Conservation (phyloP, 2,888 invertebrate genomes). For the Drosophila putrida region DNA sequence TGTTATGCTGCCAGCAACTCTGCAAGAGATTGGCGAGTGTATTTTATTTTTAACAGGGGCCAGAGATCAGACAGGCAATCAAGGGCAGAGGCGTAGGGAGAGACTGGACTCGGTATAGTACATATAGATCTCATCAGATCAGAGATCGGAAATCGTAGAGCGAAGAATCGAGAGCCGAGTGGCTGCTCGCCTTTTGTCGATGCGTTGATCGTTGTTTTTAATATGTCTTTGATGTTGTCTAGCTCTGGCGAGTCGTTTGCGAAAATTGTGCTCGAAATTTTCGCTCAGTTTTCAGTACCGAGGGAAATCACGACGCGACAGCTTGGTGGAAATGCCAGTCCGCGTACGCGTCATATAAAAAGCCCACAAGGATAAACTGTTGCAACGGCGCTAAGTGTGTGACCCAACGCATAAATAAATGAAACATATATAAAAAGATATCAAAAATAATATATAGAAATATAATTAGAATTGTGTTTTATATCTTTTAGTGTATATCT, state of each 20-base stretch:
- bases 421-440: conserved; percentile 15
- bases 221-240: conserved; percentile 74
- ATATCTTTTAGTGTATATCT: conserved; percentile 29
- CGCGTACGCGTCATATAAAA: conserved; percentile 45
- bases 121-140: conserved; percentile 12
- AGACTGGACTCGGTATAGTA: conserved; percentile 20
- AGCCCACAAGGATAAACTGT: conserved; percentile 59
- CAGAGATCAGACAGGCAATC: conserved; percentile 39
- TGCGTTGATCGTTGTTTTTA: conserved; percentile 63
- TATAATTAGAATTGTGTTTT: conserved; percentile 30
- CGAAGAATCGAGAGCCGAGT: conserved; percentile 60
- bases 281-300: conserved; percentile 77
- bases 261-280: conserved; percentile 60
- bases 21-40: conserved; percentile 21
- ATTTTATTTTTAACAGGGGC: conserved; percentile 48
- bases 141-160: conserved; percentile 8
- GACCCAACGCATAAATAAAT: conserved; percentile 35
- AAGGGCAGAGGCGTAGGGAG: conserved; percentile 59
- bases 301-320: conserved; percentile 77
- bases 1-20: conserved; percentile 21
- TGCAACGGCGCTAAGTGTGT: conserved; percentile 57
- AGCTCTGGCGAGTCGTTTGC: conserved; percentile 57
- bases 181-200: conserved; percentile 56
- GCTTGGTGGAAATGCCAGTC: conserved; percentile 70
- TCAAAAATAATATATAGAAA: conserved; percentile 23